Evolutionary conservation across 1,140 invertebrate genomes (phyloP), one percentile per base, ranked within the genome.

Genomic region (Sycobia sp.): DNA sequence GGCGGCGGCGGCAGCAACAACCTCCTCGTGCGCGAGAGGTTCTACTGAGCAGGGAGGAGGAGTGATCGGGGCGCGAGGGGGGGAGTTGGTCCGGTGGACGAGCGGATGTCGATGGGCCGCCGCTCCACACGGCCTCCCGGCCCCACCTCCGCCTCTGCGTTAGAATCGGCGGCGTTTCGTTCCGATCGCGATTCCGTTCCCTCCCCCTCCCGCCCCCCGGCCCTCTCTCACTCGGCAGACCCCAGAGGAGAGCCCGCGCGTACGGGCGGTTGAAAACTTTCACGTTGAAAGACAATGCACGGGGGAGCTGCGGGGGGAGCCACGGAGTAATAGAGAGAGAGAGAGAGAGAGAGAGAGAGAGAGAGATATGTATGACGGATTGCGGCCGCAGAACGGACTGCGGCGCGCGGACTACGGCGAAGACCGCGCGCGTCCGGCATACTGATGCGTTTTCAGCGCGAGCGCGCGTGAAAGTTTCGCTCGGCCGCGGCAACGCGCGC

Each of bases 381-480:
- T 32, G 23, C 14, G 22, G 11, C 53, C n/a, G 10, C 29, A 22
- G 22, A n/a, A n/a, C n/a, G 13, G 46, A 27, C 23, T 5, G 23
- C 1, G 14, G 9, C 23, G 14, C n/a, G n/a, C n/a, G n/a, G n/a
- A n/a, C n/a, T n/a, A n/a, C n/a, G n/a, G n/a, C n/a, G n/a, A n/a
- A n/a, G n/a, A n/a, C n/a, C n/a, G n/a, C n/a, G n/a, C n/a, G n/a
- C n/a, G n/a, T n/a, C n/a, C n/a, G n/a, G n/a, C n/a, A n/a, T n/a
- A n/a, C n/a, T n/a, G n/a, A n/a, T n/a, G n/a, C n/a, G n/a, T n/a
- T n/a, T n/a, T n/a, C n/a, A n/a, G n/a, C 38, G 11, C 38, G 38
- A 39, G n/a, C 8, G n/a, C n/a, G n/a, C 36, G 57, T 59, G 57
- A 59, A 51, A 57, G 43, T 57, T 36, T 0, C 29, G 27, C n/a